A percentile compares a stretch with the other conserved stretches of the same genome.
phyloP scores from a whole-genome alignment of 1,140 invertebrate species.

The Sitodiplosis mosellana region DNA sequence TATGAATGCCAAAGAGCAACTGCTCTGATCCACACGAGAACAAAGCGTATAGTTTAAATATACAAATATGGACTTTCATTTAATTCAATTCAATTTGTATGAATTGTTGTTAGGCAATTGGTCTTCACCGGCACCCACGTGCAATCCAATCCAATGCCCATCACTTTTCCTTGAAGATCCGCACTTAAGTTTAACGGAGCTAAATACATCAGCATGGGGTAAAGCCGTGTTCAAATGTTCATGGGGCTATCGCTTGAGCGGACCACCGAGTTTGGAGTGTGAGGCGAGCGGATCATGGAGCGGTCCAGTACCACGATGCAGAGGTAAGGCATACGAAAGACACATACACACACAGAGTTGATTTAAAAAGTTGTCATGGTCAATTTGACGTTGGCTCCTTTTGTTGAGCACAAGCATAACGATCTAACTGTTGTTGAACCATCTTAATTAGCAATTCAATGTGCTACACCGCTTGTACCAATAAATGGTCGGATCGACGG shows the following conservation, averaged over 20 bases:
- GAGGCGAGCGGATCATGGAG: constrained; percentile 60
- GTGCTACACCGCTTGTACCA: constrained; percentile 48
- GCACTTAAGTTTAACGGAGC: constrained; percentile 31
- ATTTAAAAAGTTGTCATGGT: neutral
- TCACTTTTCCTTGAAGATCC: constrained; percentile 32
- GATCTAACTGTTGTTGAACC: neutral
- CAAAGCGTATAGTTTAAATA: no score
- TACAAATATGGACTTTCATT: neutral
- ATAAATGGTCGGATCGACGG: constrained; percentile 48
- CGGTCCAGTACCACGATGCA: constrained; percentile 49
- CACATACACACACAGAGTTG: neutral
- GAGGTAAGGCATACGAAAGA: constrained; percentile 29
- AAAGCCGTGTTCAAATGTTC: constrained; percentile 60
- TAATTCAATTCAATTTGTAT: no score
- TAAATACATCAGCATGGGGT: constrained; percentile 36
- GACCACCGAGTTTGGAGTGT: constrained; percentile 54
- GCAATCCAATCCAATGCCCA: constrained; percentile 54
- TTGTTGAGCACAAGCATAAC: neutral
- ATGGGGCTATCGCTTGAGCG: constrained; percentile 57
- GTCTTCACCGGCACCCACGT: constrained; percentile 50
- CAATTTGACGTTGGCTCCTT: neutral
- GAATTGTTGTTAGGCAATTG: constrained; percentile 52
- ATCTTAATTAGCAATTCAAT: constrained; percentile 49
- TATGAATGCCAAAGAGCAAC: neutral
- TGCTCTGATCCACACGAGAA: no score